These are phyloP conservation scores for Microcebus griseorufus DNA, from an alignment of 2,113 vertebrate genomes.

Conservation along the genomic window DNA sequence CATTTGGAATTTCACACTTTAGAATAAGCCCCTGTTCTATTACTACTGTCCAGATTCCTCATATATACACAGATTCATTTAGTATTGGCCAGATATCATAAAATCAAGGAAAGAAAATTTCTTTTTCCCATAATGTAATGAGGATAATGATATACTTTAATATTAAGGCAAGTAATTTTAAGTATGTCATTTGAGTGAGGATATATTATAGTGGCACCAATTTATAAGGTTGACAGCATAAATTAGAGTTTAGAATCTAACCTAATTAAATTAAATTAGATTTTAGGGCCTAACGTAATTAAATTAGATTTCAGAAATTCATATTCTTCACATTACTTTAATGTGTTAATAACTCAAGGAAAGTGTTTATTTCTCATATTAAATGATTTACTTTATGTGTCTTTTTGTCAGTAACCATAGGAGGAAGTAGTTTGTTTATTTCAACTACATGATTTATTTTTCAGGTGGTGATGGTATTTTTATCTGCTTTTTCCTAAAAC, in stretches of 20 bases:
- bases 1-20: background rate
- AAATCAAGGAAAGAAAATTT: slow-evolving; percentile 15
- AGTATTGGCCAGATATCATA: background rate
- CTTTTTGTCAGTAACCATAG: background rate
- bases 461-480: background rate
- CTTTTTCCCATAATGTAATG: background rate
- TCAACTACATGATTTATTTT: background rate
- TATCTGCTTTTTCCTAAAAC: background rate
- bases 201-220: background rate
- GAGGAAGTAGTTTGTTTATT: background rate
- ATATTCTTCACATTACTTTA: background rate
- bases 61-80: background rate
- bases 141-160: background rate
- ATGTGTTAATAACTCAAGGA: slow-evolving; percentile 34
- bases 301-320: background rate
- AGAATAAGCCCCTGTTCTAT: background rate
- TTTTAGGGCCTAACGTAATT: background rate
- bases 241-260: background rate
- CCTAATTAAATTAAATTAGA: background rate
- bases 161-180: slow-evolving; percentile 38
- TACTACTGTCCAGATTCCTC: background rate
- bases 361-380: background rate
- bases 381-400: background rate
- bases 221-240: background rate
- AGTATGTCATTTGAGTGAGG: slow-evolving; percentile 1